Evolutionary conservation across 2,888 invertebrate species (phyloP).

Genomic region (Endotricha flammealis): DNA sequence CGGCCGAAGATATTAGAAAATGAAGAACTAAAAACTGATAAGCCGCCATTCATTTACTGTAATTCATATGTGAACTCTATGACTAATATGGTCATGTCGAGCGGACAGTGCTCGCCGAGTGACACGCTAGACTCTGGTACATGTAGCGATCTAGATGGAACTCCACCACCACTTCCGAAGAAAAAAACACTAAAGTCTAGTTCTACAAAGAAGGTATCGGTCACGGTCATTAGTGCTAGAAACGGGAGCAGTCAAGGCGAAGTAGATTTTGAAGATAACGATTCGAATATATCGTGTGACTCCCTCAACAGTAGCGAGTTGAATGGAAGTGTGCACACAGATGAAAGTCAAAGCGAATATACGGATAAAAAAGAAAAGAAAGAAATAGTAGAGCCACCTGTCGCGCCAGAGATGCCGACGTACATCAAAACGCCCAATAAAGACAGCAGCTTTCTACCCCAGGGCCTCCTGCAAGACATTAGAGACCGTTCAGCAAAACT

Average conservation of each 20-base stretch:
- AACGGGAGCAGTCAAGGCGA: slow-evolving; percentile 81
- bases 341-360: slow-evolving; percentile 67
- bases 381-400: slow-evolving; percentile 43
- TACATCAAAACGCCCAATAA: slow-evolving; percentile 53
- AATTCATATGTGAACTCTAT: slow-evolving; percentile 76
- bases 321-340: slow-evolving; percentile 70
- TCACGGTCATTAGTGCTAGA: slow-evolving; percentile 76
- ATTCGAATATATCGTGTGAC: slow-evolving; percentile 89
- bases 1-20: slow-evolving; percentile 71
- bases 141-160: slow-evolving; percentile 89
- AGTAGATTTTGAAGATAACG: slow-evolving; percentile 84
- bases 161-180: slow-evolving; percentile 83
- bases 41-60: slow-evolving; percentile 80
- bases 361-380: slow-evolving; percentile 59
- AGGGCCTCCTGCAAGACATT: slow-evolving; percentile 83
- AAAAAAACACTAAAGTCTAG: slow-evolving; percentile 78
- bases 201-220: slow-evolving; percentile 73
- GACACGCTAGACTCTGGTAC: slow-evolving; percentile 91
- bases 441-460: slow-evolving; percentile 78
- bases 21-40: slow-evolving; percentile 65
- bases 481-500: slow-evolving; percentile 80
- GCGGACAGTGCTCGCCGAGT: slow-evolving; percentile 89
- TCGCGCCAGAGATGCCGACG: slow-evolving; percentile 51
- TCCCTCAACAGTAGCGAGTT: slow-evolving; percentile 86
- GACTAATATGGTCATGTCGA: slow-evolving; percentile 81